Evolutionary conservation across 92 coral and sea anemone species (phyloP).

Genomic region (Bergia sp.): DNA sequence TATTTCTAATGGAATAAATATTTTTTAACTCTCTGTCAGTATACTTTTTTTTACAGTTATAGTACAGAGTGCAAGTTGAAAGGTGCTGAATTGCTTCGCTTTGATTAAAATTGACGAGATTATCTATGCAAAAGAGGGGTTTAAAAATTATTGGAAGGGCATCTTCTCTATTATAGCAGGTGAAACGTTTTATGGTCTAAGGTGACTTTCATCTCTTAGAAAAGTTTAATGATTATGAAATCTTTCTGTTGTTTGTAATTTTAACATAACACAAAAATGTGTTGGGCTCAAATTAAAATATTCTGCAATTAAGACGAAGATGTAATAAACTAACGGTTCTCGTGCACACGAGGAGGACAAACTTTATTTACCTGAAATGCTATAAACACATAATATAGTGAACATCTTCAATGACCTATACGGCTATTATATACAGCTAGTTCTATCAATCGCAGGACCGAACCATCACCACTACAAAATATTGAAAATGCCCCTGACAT

Average conservation of each 20-base stretch:
- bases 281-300: neutral
- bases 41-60: neutral
- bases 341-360: neutral
- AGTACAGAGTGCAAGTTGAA: too few species aligned
- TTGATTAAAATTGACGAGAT: neutral
- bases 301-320: too few species aligned
- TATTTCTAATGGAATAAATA: neutral
- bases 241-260: neutral
- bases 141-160: neutral
- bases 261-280: neutral
- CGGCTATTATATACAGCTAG: too few species aligned
- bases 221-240: neutral
- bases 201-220: neutral
- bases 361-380: neutral
- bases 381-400: too few species aligned
- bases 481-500: too few species aligned
- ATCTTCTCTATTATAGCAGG: too few species aligned
- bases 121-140: neutral
- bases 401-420: too few species aligned
- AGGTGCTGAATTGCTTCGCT: neutral
- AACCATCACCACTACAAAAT: too few species aligned
- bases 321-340: neutral
- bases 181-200: too few species aligned
- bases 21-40: too few species aligned
- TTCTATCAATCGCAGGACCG: too few species aligned